Base-by-base conservation (phyloP, 2,113 vertebrate genomes). In the Butastur rufipennis region DNA sequence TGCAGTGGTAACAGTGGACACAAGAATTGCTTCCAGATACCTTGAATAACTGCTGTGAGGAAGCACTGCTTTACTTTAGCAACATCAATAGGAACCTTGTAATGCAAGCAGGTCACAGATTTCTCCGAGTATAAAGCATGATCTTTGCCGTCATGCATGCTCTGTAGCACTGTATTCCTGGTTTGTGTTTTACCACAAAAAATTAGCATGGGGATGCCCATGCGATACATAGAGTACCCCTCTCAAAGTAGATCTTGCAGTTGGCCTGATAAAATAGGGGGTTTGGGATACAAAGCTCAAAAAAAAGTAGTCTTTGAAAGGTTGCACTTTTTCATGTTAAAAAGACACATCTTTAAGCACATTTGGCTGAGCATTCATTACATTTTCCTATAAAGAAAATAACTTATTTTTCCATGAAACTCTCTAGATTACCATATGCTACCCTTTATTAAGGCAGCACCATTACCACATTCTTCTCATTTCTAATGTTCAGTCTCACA, bases 191-290 rank as follows among this genome's bases (percentile, higher is more conserved):
- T 34, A 40, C 3, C 6, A 56, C 15, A 26, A n/a, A 75, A 81
- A 92, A 79, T 6, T 25, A 74, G 11, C 12, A 1, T 11, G 36
- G 9, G 18, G 16, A 6, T 66, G 23, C 14, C 16, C 9, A 2
- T 31, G 20, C 2, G 0, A 19, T 29, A 65, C 36, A 38, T 0
- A 71, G 56, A 58, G 7, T 2, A 19, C 6, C 13, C 25, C 18
- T 66, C 29, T 56, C 56, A 50, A 71, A 63, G 53, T 8, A 86
- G 20, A 45, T 40, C 36, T 65, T 8, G 6, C 38, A 34, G 14
- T 1, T 71, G 13, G 8, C 38, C 79, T 52, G 31, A 14, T 38
- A 78, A 77, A 83, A 53, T 2, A 59, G 17, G 5, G 9, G 1
- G 45, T 40, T 66, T 4, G 0, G 31, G 23, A 70, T 13, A 13